phyloP scores from a whole-genome alignment of 2,888 invertebrate species.

The Rhogogaster chlorosoma region DNA sequence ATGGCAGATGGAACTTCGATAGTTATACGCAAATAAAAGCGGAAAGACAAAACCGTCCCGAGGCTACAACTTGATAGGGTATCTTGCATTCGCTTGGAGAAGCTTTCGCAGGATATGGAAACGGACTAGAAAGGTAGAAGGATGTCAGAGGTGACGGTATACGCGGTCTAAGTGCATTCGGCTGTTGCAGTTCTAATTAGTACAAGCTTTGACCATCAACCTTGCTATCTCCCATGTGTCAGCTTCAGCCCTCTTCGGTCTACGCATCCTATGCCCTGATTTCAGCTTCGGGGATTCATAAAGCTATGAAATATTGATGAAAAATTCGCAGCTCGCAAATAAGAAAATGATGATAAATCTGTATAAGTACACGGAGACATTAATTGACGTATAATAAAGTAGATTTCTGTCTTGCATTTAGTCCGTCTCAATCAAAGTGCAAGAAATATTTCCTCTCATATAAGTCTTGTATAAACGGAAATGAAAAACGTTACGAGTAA shows the following conservation, averaged over 20 bases:
- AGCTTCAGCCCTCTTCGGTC: neutral
- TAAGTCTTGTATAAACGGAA: neutral
- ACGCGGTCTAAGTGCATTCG: conserved; percentile 56
- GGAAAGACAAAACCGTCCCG: neutral
- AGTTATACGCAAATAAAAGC: neutral
- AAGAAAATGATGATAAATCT: neutral
- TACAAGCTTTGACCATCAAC: conserved; percentile 72
- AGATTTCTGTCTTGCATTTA: neutral
- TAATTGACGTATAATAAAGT: neutral
- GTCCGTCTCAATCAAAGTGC: neutral
- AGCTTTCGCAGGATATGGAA: conserved; percentile 3
- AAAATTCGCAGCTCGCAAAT: neutral
- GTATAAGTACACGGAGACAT: neutral
- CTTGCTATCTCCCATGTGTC: conserved; percentile 44
- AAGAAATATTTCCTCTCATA: neutral
- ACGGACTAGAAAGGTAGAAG: conserved; percentile 10
- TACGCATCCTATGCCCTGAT: neutral
- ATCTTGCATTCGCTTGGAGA: conserved; percentile 5
- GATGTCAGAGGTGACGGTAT: conserved; percentile 8
- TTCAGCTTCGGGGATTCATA: neutral
- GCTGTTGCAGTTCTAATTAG: conserved; percentile 70
- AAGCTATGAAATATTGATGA: neutral
- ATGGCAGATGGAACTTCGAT: neutral
- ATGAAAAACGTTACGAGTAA: neutral
- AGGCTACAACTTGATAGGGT: conserved; percentile 2